These are phyloP conservation scores for Charaxes varanes DNA, from an alignment of 1,140 invertebrate species.

Conservation along the genomic window DNA sequence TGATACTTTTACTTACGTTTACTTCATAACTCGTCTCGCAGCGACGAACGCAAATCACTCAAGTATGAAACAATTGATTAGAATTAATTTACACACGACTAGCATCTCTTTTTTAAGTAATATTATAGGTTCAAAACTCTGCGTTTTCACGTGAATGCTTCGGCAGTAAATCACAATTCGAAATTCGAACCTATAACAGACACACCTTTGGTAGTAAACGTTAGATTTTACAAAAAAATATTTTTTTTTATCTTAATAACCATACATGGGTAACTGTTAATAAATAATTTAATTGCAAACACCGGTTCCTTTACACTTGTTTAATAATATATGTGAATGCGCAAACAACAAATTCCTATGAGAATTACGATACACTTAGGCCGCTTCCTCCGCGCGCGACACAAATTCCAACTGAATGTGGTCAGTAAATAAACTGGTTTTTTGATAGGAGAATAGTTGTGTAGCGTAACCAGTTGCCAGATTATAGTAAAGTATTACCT, in stretches of 20 bases:
- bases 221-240: constrained; percentile 3
- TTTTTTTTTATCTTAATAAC: too few relatives aligned
- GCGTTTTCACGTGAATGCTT: constrained; percentile 54
- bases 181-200: constrained; percentile 42
- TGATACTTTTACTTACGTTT: constrained; percentile 57
- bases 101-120: constrained; percentile 21
- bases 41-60: constrained; percentile 39
- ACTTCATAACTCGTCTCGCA: constrained; percentile 27
- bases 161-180: constrained; percentile 50
- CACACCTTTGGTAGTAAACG: constrained; percentile 36
- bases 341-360: constrained; percentile 32
- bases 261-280: constrained; percentile 2
- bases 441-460: constrained; percentile 45
- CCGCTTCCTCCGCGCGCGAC: constrained; percentile 31
- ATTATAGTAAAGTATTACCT: too few relatives aligned
- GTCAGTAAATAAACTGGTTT: constrained; percentile 67
- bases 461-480: too few relatives aligned
- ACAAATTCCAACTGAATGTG: constrained; percentile 32
- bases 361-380: constrained; percentile 23
- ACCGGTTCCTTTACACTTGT: not conserved
- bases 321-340: constrained; percentile 22
- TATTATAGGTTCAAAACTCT: constrained; percentile 18
- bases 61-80: constrained; percentile 36
- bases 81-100: constrained; percentile 20
- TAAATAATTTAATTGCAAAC: not conserved